These are phyloP conservation scores for Orchesella cincta DNA, from an alignment of 1,140 invertebrate genomes.

Conservation along the genomic window DNA sequence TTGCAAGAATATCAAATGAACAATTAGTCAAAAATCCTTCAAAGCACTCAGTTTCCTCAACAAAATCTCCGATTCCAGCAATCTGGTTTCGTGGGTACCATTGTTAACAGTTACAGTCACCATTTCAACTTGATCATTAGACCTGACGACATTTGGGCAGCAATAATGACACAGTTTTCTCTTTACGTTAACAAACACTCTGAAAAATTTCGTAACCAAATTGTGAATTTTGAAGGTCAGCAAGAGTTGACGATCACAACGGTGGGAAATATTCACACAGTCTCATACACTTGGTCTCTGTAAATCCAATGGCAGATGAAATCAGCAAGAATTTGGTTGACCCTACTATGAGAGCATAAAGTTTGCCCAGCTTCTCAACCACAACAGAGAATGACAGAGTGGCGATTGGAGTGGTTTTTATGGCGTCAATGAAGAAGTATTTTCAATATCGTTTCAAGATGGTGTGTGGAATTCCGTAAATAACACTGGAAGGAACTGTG, in stretches of 20 bases:
- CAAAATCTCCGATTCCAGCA: background rate
- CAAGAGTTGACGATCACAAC: conserved; percentile 21
- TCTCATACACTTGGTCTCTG: background rate
- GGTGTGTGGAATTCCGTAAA: background rate
- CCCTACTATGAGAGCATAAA: conserved; percentile 23
- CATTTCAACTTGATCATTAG: conserved; percentile 38
- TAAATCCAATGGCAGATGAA: conserved; percentile 32
- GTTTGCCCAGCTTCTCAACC: conserved; percentile 37
- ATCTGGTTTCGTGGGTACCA: conserved; percentile 33
- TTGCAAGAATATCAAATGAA: background rate
- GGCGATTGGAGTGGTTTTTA: conserved; percentile 31
- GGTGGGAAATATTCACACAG: background rate
- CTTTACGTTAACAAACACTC: conserved; percentile 36
- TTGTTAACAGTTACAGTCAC: conserved; percentile 20
- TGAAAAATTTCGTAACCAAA: conserved; percentile 35
- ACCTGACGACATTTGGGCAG: conserved; percentile 40
- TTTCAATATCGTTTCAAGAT: background rate
- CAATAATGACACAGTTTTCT: conserved; percentile 43
- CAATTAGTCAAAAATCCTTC: conserved; percentile 32
- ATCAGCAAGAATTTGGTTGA: conserved; percentile 36
- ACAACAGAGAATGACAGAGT: conserved; percentile 36
- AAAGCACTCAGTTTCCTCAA: conserved; percentile 25
- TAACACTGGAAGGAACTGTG: conserved; percentile 39
- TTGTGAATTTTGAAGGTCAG: conserved; percentile 40
- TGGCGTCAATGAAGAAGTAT: conserved; percentile 37